phyloP scores from a whole-genome alignment of 2,113 vertebrate species.

The Myrmecobius fasciatus region DNA sequence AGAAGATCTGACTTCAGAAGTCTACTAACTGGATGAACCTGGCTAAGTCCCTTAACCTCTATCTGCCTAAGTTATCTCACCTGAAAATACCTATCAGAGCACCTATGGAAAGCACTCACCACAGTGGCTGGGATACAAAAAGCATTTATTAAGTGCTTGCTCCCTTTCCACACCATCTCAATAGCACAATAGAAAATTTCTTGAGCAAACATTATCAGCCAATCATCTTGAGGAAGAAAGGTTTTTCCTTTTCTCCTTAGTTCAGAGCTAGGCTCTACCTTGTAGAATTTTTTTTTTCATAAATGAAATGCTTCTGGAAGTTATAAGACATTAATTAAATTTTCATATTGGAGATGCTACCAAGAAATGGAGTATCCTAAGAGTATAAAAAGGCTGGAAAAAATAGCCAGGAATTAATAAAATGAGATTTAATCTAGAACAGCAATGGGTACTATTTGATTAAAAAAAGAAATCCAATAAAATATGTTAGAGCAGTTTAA shows the following conservation, averaged over 20 bases:
- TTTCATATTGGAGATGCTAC: slow-evolving; percentile 59
- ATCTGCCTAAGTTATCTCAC: background rate
- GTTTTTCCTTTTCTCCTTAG: background rate
- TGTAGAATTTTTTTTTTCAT: slow-evolving; percentile 59
- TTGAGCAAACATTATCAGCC: background rate
- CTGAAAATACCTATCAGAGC: background rate
- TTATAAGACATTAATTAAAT: slow-evolving; percentile 73
- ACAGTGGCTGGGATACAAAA: background rate
- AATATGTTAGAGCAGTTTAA: slow-evolving; percentile 64
- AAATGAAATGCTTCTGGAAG: slow-evolving; percentile 55
- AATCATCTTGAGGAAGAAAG: background rate
- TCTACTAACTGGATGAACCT: background rate
- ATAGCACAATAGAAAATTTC: background rate
- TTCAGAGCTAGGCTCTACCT: slow-evolving; percentile 32
- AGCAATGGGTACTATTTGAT: slow-evolving; percentile 66
- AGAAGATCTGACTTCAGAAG: background rate
- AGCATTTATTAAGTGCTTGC: background rate
- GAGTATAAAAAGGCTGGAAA: slow-evolving; percentile 62
- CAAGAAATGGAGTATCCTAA: slow-evolving; percentile 56
- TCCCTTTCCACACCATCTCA: background rate
- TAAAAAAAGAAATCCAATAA: slow-evolving; percentile 74
- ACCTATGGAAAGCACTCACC: background rate
- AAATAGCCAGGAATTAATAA: slow-evolving; percentile 70
- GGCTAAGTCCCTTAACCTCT: background rate
- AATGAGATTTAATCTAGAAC: slow-evolving; percentile 73